Evolutionary conservation across 2,888 invertebrate genomes (phyloP).

Genomic region (Eurois occulta): DNA sequence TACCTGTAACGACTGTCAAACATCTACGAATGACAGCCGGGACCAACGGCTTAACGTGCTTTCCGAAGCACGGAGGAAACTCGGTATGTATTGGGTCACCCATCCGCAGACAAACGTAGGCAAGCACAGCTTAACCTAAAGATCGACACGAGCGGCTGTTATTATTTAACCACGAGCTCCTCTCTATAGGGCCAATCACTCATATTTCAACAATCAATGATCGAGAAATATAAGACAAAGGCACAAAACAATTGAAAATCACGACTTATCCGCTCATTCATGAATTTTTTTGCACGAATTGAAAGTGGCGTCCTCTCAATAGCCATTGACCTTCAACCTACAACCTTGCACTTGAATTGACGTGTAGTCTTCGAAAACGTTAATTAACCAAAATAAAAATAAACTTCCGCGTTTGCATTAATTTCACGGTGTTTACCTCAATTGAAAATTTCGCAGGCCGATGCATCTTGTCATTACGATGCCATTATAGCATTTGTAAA

Average conservation of each 20-base stretch:
- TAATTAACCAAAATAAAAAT: slow-evolving; percentile 40
- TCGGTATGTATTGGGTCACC: no score
- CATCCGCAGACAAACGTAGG: no score
- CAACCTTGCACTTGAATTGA: slow-evolving; percentile 44
- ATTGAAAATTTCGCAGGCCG: slow-evolving; percentile 17
- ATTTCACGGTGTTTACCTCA: slow-evolving; percentile 37
- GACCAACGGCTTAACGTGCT: no score
- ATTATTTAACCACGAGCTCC: no score
- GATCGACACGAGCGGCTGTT: no score
- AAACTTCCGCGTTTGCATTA: slow-evolving; percentile 43
- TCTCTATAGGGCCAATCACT: no score
- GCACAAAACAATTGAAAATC: slow-evolving; percentile 1
- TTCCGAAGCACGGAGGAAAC: no score
- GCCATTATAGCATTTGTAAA: neutral
- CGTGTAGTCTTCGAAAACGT: slow-evolving; percentile 15
- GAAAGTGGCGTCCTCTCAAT: slow-evolving; percentile 20
- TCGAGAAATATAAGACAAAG: no score
- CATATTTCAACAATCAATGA: no score
- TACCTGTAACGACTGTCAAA: no score
- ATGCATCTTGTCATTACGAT: slow-evolving; percentile 9
- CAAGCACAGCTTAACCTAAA: no score
- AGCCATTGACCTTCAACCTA: neutral
- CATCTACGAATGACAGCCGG: no score
- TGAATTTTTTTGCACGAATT: slow-evolving; percentile 4
- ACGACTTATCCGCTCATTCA: neutral